Conservation (phyloP, 2,113 vertebrate genomes). For the Pachycephala philippinensis region DNA sequence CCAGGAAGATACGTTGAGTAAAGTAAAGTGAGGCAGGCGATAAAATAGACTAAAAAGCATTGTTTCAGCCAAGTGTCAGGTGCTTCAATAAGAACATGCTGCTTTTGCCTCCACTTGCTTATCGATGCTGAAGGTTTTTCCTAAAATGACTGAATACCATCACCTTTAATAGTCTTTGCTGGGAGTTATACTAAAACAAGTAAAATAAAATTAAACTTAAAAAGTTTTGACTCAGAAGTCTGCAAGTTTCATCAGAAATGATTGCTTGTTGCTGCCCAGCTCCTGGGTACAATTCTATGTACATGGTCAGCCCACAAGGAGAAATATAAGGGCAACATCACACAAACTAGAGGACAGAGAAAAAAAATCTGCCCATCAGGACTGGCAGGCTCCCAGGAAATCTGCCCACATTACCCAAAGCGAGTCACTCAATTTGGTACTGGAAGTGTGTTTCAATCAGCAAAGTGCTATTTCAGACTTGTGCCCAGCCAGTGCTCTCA, state of each 20-base stretch:
- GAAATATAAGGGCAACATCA: background rate
- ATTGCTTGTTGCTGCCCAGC: background rate
- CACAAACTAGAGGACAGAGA: background rate
- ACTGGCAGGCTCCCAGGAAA: background rate
- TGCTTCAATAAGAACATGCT: background rate
- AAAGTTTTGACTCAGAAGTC: background rate
- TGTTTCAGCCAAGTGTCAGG: background rate
- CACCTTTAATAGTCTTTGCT: background rate
- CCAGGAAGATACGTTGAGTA: background rate
- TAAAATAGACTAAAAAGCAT: background rate
- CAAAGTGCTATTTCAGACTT: background rate
- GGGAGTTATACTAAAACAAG: background rate
- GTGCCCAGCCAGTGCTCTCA: background rate
- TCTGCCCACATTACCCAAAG: background rate
- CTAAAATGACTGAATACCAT: background rate
- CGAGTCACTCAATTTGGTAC: accelerated
- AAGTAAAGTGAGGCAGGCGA: background rate
- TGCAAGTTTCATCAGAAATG: background rate
- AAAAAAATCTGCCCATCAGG: background rate
- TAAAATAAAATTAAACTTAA: background rate
- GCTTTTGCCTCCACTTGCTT: background rate
- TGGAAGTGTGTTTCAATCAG: background rate
- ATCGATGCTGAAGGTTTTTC: background rate
- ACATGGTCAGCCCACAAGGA: background rate
- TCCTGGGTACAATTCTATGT: background rate